A percentile compares a stretch with the other conserved stretches of the same genome.
Evolutionary conservation across 2,888 invertebrate genomes (phyloP).

Genomic region (Ichneumoninae sp.): DNA sequence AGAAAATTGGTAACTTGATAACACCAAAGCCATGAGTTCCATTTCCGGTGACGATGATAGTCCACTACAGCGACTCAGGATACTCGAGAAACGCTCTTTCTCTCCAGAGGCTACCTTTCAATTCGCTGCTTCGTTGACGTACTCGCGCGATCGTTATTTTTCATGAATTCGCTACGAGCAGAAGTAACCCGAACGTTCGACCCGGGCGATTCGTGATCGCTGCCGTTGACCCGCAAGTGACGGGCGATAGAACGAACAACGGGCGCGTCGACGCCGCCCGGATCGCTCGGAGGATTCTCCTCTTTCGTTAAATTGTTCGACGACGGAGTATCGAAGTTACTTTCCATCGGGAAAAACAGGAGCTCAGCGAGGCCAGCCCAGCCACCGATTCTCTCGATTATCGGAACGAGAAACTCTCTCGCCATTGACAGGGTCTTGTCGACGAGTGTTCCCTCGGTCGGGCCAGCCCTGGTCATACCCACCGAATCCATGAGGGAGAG

Average conservation of each 20-base stretch:
- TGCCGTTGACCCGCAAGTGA: neutral
- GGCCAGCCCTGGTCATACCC: neutral
- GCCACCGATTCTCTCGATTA: neutral
- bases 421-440: neutral
- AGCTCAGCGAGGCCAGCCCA: conserved; percentile 3
- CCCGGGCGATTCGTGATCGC: neutral
- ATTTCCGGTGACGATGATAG: neutral
- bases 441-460: neutral
- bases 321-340: neutral
- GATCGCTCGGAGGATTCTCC: neutral
- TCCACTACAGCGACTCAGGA: neutral
- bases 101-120: neutral
- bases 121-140: neutral
- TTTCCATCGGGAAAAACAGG: neutral
- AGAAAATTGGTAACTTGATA: neutral
- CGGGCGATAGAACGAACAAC: neutral
- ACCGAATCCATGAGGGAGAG: neutral
- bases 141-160: neutral
- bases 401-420: neutral
- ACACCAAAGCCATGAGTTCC: neutral
- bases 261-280: neutral
- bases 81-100: neutral
- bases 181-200: too few relatives aligned
- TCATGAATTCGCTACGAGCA: neutral
- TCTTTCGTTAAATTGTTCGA: conserved; percentile 1